Evolutionary conservation across 2,113 vertebrate genomes (phyloP).

Genomic region (Capreolus pygargus): DNA sequence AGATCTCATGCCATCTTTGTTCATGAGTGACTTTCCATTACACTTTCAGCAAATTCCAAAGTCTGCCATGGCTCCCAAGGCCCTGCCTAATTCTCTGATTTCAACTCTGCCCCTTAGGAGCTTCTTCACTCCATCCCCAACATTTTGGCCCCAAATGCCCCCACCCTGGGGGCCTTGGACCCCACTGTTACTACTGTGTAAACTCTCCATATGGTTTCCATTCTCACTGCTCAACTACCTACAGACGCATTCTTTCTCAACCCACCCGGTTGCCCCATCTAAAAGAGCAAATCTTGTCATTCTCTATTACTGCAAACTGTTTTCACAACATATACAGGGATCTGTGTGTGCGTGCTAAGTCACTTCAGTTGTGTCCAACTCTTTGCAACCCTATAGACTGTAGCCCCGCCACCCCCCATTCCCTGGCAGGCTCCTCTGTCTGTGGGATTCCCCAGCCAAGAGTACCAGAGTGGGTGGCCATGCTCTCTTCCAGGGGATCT

Average conservation of each 20-base stretch:
- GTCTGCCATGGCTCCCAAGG: not conserved
- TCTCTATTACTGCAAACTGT: not conserved
- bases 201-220: not conserved
- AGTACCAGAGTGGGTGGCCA: not conserved
- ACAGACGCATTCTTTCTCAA: not conserved
- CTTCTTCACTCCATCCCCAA: not conserved
- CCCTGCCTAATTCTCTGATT: not conserved
- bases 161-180: rapidly evolving
- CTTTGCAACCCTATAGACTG: not conserved
- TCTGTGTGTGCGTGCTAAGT: not conserved
- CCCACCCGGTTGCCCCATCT: not conserved
- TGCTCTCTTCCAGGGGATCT: not conserved
- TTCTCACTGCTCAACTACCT: not conserved
- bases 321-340: not conserved
- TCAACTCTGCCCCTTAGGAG: not conserved
- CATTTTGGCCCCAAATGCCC: not conserved
- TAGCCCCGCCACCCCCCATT: not conserved
- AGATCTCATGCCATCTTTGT: not conserved
- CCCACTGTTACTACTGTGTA: not conserved
- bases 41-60: not conserved
- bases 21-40: not conserved
- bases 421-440: not conserved
- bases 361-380: not conserved
- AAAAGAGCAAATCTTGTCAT: not conserved
- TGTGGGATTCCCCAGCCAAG: not conserved